Conservation (phyloP, 64 coral and sea anemone genomes). For the Anthopleura sola region DNA sequence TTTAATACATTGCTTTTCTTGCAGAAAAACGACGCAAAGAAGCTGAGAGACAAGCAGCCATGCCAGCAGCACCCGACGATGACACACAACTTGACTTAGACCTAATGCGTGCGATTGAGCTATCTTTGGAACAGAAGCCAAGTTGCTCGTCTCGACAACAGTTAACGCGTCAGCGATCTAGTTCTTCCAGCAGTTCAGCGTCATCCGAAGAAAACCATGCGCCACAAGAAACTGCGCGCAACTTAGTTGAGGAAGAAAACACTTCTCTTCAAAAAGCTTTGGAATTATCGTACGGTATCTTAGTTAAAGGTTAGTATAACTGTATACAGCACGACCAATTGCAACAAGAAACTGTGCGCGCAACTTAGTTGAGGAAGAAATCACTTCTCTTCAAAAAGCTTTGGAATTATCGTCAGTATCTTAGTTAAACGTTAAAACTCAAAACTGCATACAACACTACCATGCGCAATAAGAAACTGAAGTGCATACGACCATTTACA, state of each 20-base stretch:
- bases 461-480: no score
- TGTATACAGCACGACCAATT: background rate
- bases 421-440: constrained; percentile 24
- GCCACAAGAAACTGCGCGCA: background rate
- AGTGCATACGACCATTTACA: no score
- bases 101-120: constrained; percentile 48
- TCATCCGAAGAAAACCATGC: constrained; percentile 28
- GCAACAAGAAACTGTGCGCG: background rate
- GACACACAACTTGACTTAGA: constrained; percentile 39
- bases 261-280: constrained; percentile 63
- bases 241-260: background rate
- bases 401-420: constrained; percentile 41
- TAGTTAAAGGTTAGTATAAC: constrained; percentile 18
- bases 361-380: background rate
- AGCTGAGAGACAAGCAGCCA: constrained; percentile 16
- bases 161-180: background rate
- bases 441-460: no score
- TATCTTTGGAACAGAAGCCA: constrained; percentile 33
- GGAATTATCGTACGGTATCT: constrained; percentile 43
- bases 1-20: background rate
- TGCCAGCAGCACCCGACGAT: background rate
- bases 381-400: constrained; percentile 56
- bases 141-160: background rate
- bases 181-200: constrained; percentile 45
- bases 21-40: background rate